phyloP scores from a whole-genome alignment of 1,140 invertebrate species.

The Tetramorium parvispinum region DNA sequence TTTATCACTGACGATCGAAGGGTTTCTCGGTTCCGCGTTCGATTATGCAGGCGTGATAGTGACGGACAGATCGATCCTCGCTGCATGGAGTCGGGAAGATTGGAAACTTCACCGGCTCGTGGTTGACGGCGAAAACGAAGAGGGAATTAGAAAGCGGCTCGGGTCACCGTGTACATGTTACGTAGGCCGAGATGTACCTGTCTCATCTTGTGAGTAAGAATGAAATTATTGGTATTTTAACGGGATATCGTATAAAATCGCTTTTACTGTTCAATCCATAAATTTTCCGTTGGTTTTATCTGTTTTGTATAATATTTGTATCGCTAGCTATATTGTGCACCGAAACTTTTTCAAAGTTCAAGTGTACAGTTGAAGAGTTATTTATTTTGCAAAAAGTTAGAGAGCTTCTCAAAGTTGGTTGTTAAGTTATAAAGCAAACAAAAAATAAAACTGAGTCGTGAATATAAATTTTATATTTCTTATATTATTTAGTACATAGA shows the following conservation, averaged over 20 bases:
- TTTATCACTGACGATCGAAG: background rate
- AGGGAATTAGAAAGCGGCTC: constrained; percentile 49
- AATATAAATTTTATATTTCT: background rate
- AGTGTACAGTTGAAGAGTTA: background rate
- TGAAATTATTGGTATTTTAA: background rate
- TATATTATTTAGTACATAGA: background rate
- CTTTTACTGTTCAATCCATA: background rate
- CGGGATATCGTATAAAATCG: background rate
- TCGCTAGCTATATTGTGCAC: no score
- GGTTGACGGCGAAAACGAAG: constrained; percentile 7
- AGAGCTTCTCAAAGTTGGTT: background rate
- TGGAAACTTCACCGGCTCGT: background rate
- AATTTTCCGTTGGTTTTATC: background rate
- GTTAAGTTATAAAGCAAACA: background rate
- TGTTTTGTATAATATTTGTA: background rate
- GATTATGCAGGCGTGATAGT: background rate
- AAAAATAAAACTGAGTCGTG: background rate
- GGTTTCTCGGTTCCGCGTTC: background rate
- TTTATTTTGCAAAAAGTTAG: no score
- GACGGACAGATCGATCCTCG: constrained; percentile 26
- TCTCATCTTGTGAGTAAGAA: constrained; percentile 64
- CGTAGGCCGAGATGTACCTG: constrained; percentile 51
- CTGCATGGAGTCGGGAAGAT: background rate
- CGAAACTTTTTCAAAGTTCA: background rate
- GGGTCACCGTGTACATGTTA: background rate